Base-by-base conservation (phyloP, 2,888 invertebrate genomes). In the Parthenolecanium corni region DNA sequence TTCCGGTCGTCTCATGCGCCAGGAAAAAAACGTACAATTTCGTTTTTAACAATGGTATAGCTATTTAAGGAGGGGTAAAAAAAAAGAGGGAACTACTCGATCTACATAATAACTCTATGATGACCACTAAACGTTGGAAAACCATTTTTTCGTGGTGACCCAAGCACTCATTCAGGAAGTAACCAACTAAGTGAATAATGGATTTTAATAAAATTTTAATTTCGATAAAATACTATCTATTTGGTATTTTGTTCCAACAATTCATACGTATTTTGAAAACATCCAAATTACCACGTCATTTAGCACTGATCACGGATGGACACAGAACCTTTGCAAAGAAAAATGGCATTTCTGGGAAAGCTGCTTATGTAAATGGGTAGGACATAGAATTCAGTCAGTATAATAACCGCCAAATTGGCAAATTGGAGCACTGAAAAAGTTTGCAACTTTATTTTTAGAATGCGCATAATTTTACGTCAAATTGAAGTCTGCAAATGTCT, bases 261-360 rank as follows among this genome's bases (percentile, higher is more conserved):
- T 16, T 18, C 23, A 23, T 49, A 21, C 14, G 20, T 20, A 21
- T 20, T 20, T 23, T 49, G 23, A 18, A 14, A 14, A 24, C 31
- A 5, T 16, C 6, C 9, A 23, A 25, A 38, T 14, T 36, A 38
- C 49, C 58, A 12, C 36, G 21, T 24, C 58, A 58, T 31, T 21
- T 58, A 1, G 58, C 58, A 20, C 36, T 49, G n/a, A 51, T 58
- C 23, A 31, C 38, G 3, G 58, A 58, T 36, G 49, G 49, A 4
- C 47, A 58, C 38, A 47, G 58, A 4, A 58, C 58, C 3, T 58
- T 38, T 46, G 21, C 58, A 12, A 58, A 38, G 38, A 44, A 49
- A 38, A 25, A 25, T 20, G 38, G 38, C 6, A 23, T 38, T n/a
- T n/a, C 31, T 36, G 1, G 25, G 1, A 21, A 21, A 16, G 31